Base-by-base conservation (phyloP, 1,140 invertebrate species). In the Harpegnathos saltator region DNA sequence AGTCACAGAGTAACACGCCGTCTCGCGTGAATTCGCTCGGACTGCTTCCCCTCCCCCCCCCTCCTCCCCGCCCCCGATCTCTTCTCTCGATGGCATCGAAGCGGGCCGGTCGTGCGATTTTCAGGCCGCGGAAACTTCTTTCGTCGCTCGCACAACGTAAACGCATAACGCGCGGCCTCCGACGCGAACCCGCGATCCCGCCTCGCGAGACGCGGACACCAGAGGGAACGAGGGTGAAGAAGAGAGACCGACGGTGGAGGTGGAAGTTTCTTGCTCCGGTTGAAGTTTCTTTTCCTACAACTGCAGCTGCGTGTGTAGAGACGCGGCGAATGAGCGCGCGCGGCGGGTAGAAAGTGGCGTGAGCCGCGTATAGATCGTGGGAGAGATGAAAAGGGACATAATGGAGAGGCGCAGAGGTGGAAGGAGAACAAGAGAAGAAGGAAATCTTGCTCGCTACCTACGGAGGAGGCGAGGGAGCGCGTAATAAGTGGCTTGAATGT, bases 401-500 rank as follows among this genome's bases (percentile, higher is more conserved):
- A 75, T 77, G 72, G 38, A 1, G 59, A 59, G 4, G 38, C 14
- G 59, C 48, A 33, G n/a, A 66, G 29, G 65, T 75, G n/a, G 78
- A 72, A 56, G 68, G 26, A 68, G 66, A 66, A 66, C 26, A 52
- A 72, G 65, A 72, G 65, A 61, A 48, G 65, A 69, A 75, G 22
- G 48, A 73, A 68, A 38, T 29, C 52, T 63, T 59, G 9, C 44
- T 61, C 12, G 19, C 71, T 73, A 61, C n/a, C 44, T 44, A 24
- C 19, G 17, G 58, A 26, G 38, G 38, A 9, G 7, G 26, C 33
- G 38, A 48, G 62, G 44, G 24, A 65, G 65, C 22, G 84, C 69
- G 78, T 90, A 89, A 90, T 88, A 82, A 89, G 85, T 86, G 78
- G 72, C 62, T 77, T 74, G 68, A 85, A 86, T 80, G 84, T 86